Conservation (phyloP, 2,888 invertebrate genomes). For the Sympetrum striolatum region DNA sequence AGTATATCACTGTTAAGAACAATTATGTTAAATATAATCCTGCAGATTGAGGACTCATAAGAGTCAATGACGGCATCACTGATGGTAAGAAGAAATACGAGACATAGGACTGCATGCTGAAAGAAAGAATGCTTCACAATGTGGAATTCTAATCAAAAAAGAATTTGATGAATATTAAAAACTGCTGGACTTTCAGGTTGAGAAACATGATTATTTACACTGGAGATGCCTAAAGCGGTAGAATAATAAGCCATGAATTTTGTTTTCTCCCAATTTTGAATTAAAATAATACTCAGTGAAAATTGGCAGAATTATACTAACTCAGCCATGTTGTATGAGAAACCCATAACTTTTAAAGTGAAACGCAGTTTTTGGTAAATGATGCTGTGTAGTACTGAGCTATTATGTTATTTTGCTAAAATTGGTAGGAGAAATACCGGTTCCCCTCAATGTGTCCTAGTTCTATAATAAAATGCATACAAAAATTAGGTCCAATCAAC, state of each 20-base stretch:
- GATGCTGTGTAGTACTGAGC: too few relatives aligned
- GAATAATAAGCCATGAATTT: background rate
- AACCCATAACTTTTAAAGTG: too few relatives aligned
- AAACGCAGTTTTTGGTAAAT: too few relatives aligned
- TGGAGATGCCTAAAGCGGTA: background rate
- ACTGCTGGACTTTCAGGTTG: background rate
- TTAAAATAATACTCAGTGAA: too few relatives aligned
- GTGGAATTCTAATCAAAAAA: background rate
- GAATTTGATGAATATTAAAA: background rate
- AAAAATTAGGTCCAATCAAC: too few relatives aligned
- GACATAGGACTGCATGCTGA: conserved; percentile 19
- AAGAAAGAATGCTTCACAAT: conserved; percentile 1
- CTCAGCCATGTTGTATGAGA: too few relatives aligned
- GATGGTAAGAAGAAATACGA: background rate
- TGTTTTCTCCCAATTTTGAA: too few relatives aligned
- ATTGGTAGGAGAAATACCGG: too few relatives aligned
- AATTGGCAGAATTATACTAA: too few relatives aligned
- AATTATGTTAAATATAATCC: background rate
- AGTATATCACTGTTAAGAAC: background rate
- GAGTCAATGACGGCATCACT: background rate
- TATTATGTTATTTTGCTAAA: too few relatives aligned
- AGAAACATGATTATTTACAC: background rate
- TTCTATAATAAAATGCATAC: too few relatives aligned
- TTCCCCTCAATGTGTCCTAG: too few relatives aligned
- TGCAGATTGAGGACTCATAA: conserved; percentile 4